Evolutionary conservation across 1,140 invertebrate genomes (phyloP), one percentile per base, ranked within the genome.

Genomic region (Tetragnatha versicolor): DNA sequence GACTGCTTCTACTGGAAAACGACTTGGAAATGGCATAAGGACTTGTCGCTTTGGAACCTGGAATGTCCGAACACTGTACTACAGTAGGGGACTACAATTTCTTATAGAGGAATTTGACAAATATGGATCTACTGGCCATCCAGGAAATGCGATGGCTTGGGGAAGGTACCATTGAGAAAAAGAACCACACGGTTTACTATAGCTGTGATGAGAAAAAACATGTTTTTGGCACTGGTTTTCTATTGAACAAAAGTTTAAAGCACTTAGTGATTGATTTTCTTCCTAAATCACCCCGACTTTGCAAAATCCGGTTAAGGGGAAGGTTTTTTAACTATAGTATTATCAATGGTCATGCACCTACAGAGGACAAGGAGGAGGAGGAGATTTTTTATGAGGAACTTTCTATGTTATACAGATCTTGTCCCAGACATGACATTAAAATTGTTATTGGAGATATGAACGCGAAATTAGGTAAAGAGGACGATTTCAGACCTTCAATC

Each of bases 21-120:
- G 61, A 65, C 37, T 10, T 12, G 58, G 37, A 65, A 65, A 65
- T 7, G 61, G 14, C 39, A 5, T 65, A 22, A 42, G 61, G 61
- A 65, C 9, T 17, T 42, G 33, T 42, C 14, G 45, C 2, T 65
- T 42, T n/a, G 61, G 37, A 42, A 39, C 14, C 61, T 65, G 61
- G 61, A 65, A 65, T 6, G 35, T 65, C 17, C 29, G 39, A 20
- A 42, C 61, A 42, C n/a, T 65, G 3, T 65, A 65, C n/a, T 42
- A 37, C 39, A 35, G 5, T 12, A 65, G 22, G 9, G n/a, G 17
- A 37, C 33, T 65, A 17, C 22, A 27, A 5, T 27, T 25, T n/a
- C 22, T 65, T 20, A 14, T 45, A 27, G n/a, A 65, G n/a, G 35
- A 20, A 35, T 0, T 65, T 20, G 33, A 65, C 25, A 33, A 65